A percentile compares a stretch with the other conserved stretches of the same genome.
phyloP scores from a whole-genome alignment of 1,140 invertebrate genomes.

The Sinonovacula constricta region DNA sequence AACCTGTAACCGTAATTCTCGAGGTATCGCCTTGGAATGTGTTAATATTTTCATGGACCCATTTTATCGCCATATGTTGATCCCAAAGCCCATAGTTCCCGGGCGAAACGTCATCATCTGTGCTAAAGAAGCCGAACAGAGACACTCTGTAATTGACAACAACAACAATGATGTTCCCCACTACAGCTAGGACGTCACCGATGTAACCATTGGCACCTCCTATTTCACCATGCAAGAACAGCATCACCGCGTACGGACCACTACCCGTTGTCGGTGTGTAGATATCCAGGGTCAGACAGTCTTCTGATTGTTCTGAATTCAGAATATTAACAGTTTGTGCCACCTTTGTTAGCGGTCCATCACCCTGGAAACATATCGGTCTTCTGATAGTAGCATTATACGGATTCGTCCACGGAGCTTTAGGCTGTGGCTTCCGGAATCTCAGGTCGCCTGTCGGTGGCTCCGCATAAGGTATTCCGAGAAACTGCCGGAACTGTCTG shows the following conservation, averaged over 20 bases:
- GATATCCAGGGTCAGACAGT: slow-evolving; percentile 39
- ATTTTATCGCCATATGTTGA: slow-evolving; percentile 35
- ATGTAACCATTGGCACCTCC: slow-evolving; percentile 21
- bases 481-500: slow-evolving; percentile 81
- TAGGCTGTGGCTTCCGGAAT: slow-evolving; percentile 87
- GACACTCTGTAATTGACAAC: slow-evolving; percentile 87
- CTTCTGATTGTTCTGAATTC: slow-evolving; percentile 8
- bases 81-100: slow-evolving; percentile 46
- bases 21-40: slow-evolving; percentile 22
- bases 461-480: slow-evolving; percentile 93
- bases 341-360: not conserved
- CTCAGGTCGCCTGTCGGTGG: slow-evolving; percentile 91
- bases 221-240: slow-evolving; percentile 8
- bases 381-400: slow-evolving; percentile 25
- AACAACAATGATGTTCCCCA: slow-evolving; percentile 32
- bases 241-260: slow-evolving; percentile 23
- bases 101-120: slow-evolving; percentile 3
- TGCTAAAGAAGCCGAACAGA: slow-evolving; percentile 88
- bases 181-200: slow-evolving; percentile 10
- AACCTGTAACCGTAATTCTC: slow-evolving; percentile 24
- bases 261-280: slow-evolving; percentile 16
- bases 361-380: slow-evolving; percentile 18
- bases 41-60: slow-evolving; percentile 34
- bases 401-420: slow-evolving; percentile 71
- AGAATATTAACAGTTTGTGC: not conserved